Percentiles rank a stretch among this genome's conserved stretches.
phyloP scores from a whole-genome alignment of 1,140 invertebrate species.

The Holotrichia oblita region DNA sequence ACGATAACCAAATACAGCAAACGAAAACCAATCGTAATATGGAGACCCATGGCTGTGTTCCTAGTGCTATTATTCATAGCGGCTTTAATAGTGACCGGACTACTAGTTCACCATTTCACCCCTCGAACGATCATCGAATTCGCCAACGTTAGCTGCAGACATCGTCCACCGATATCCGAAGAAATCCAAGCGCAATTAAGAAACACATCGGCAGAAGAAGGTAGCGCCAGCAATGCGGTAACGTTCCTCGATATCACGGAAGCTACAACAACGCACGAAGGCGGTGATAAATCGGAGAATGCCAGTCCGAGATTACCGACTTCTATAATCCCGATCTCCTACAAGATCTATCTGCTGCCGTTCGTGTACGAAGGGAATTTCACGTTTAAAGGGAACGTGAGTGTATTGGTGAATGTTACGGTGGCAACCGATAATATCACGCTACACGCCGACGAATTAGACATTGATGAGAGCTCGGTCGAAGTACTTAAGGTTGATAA shows the following conservation, averaged over 20 bases:
- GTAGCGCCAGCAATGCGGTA: neutral
- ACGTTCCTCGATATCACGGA: neutral
- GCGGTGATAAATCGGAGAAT: neutral
- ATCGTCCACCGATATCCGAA: neutral
- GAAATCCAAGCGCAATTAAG: neutral
- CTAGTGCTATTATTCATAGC: conserved; percentile 47
- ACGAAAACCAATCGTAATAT: conserved; percentile 48
- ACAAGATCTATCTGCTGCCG: conserved; percentile 75
- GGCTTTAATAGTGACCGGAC: conserved; percentile 49
- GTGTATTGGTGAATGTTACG: conserved; percentile 72
- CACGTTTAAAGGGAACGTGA: conserved; percentile 78
- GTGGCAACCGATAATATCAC: conserved; percentile 76
- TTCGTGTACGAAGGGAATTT: conserved; percentile 79
- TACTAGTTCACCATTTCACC: conserved; percentile 49
- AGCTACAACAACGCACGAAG: neutral
- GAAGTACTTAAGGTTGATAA: conserved; percentile 41
- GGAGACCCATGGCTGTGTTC: conserved; percentile 49
- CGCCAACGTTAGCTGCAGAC: neutral
- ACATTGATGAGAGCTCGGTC: conserved; percentile 67
- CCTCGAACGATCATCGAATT: neutral
- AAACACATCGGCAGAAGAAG: neutral
- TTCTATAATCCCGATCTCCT: conserved; percentile 72
- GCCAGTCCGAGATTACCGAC: conserved; percentile 75
- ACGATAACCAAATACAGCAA: conserved; percentile 48
- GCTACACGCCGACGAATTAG: conserved; percentile 77